phyloP scores from a whole-genome alignment of 2,113 vertebrate species.

The Apodemus sylvaticus region DNA sequence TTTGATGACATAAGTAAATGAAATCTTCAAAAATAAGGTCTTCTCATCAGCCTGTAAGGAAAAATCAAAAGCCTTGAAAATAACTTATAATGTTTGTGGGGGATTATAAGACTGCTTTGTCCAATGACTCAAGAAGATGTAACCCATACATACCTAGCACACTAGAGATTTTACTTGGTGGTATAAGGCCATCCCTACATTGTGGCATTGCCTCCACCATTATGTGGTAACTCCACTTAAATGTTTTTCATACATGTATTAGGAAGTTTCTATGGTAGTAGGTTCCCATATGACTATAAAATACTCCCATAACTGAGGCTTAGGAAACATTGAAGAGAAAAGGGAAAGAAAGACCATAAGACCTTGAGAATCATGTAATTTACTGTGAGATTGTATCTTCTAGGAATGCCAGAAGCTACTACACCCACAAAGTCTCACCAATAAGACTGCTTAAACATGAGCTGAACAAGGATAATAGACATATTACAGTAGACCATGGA shows the following conservation, averaged over 20 bases:
- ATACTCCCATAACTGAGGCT: not conserved
- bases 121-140: not conserved
- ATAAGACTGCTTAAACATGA: not conserved
- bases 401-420: not conserved
- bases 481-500: not conserved
- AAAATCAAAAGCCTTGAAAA: not conserved
- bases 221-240: not conserved
- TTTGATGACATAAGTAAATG: not conserved
- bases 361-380: not conserved
- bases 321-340: not conserved
- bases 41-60: not conserved
- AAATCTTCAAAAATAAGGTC: not conserved
- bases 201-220: not conserved
- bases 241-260: not conserved
- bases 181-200: no score
- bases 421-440: not conserved
- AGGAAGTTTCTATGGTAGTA: not conserved
- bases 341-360: not conserved
- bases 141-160: not conserved
- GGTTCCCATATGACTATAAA: not conserved
- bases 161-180: not conserved
- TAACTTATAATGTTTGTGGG: not conserved
- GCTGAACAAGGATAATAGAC: not conserved
- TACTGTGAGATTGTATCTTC: not conserved
- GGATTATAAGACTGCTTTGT: not conserved